Conservation (phyloP, 2,797 vertebrate species). For the Smutsia gigantea region DNA sequence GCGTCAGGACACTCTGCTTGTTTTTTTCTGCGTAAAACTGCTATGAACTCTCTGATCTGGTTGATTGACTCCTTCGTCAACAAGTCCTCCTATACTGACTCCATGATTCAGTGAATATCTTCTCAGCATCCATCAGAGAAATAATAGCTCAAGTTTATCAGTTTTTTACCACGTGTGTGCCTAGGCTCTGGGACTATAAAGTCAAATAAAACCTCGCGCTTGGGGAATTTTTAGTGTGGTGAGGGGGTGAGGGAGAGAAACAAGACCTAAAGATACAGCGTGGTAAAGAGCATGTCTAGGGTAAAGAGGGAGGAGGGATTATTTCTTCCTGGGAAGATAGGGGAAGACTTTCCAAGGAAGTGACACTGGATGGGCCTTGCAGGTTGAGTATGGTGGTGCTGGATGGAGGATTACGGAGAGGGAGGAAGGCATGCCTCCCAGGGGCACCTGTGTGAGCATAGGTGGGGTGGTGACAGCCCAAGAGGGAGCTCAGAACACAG, state of each 20-base stretch:
- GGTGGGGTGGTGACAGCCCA: too few relatives aligned
- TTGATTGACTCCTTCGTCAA: not conserved
- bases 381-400: not conserved
- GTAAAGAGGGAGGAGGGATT: not conserved
- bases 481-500: not conserved
- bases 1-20: not conserved
- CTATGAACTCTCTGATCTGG: not conserved
- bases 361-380: not conserved
- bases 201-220: not conserved
- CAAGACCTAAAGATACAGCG: not conserved
- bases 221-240: not conserved
- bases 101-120: not conserved
- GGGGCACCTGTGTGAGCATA: not conserved
- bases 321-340: not conserved
- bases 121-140: not conserved
- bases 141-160: not conserved
- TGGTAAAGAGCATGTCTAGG: not conserved
- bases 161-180: not conserved
- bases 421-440: not conserved
- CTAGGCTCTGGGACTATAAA: not conserved
- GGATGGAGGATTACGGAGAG: not conserved
- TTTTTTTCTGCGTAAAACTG: not conserved
- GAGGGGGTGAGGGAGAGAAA: fast-evolving
- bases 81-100: not conserved
- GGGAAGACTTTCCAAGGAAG: not conserved